Conservation (phyloP, 2,888 invertebrate species). For the Drosophila barbarae region DNA sequence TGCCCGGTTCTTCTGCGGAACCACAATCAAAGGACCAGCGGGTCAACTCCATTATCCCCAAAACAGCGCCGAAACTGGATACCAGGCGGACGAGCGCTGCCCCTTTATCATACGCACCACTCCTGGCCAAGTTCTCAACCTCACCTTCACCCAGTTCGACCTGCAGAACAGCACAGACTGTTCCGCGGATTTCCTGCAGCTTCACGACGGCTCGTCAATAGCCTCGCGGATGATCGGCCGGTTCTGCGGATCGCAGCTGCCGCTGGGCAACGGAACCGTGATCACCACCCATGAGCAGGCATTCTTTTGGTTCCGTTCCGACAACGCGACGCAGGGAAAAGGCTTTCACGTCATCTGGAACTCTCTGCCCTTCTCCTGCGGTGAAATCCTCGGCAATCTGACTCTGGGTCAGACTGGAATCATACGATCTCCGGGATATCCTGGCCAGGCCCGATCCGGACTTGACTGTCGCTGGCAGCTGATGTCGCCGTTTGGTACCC, state of each 20-base stretch:
- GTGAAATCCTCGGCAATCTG: conserved; percentile 82
- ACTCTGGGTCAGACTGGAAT: conserved; percentile 83
- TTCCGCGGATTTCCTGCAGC: conserved; percentile 86
- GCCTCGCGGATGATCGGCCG: conserved; percentile 86
- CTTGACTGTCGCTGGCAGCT: conserved; percentile 92
- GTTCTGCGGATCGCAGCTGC: conserved; percentile 87
- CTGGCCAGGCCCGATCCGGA: conserved; percentile 90
- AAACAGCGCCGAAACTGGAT: conserved; percentile 77
- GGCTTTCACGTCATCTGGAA: conserved; percentile 91
- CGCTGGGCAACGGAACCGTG: conserved; percentile 85
- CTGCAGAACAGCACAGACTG: conserved; percentile 83
- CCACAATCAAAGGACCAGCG: conserved; percentile 78
- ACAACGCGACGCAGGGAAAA: conserved; percentile 81
- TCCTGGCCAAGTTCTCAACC: conserved; percentile 85
- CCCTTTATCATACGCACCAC: conserved; percentile 88
- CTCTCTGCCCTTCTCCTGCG: conserved; percentile 86
- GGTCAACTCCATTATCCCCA: conserved; percentile 85
- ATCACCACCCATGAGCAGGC: conserved; percentile 87
- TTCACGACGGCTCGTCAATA: conserved; percentile 90
- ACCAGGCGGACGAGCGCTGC: conserved; percentile 85
- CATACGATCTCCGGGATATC: conserved; percentile 92
- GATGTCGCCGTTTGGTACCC: conserved; percentile 84
- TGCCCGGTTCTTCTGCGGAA: conserved; percentile 83
- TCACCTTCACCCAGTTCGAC: conserved; percentile 89
- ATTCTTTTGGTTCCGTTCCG: conserved; percentile 90